Percentiles rank a stretch among this genome's conserved stretches.
phyloP scores from a whole-genome alignment of 2,888 invertebrate species.

The Himalopsyche japonica region DNA sequence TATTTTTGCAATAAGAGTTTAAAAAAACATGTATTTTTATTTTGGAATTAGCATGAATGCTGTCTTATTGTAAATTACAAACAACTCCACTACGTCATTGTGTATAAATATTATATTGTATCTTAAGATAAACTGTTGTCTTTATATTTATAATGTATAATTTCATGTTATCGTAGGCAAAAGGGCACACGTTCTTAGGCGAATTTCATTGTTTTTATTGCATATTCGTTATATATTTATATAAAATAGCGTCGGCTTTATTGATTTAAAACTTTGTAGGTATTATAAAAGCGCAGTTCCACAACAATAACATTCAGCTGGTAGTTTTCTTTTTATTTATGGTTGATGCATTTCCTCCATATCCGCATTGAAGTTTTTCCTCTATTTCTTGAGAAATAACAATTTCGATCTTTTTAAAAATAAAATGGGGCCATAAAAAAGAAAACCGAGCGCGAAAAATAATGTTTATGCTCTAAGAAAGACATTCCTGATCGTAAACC shows the following conservation, averaged over 20 bases:
- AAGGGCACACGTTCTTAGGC: no score
- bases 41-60: no score
- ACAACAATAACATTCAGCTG: background rate
- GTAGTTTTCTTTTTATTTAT: background rate
- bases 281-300: background rate
- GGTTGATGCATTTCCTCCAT: background rate
- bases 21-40: no score
- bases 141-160: no score
- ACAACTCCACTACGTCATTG: no score
- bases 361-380: slow-evolving; percentile 1
- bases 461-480: slow-evolving; percentile 31
- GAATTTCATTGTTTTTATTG: no score
- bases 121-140: no score
- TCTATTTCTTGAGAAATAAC: slow-evolving; percentile 21
- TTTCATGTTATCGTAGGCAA: no score
- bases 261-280: background rate
- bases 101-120: no score
- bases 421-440: slow-evolving; percentile 29
- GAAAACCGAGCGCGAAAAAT: slow-evolving; percentile 32
- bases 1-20: no score
- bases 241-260: background rate
- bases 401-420: slow-evolving; percentile 31
- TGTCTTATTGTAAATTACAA: no score
- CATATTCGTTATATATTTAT: no score
- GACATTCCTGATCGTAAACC: background rate